phyloP scores from a whole-genome alignment of 2,888 invertebrate genomes.

The Drosophila fulvimacula region DNA sequence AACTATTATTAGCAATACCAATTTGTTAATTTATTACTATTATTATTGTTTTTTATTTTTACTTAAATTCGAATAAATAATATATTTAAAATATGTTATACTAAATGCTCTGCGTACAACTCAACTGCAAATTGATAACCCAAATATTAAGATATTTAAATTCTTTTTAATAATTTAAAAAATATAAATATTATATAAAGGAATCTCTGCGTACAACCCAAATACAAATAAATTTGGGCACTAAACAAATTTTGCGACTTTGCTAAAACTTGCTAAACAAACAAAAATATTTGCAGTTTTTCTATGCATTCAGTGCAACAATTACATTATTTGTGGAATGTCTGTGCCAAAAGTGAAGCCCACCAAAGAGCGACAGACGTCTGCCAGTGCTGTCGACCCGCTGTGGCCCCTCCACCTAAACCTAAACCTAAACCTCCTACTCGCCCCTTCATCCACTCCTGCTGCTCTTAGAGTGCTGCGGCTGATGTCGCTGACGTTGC shows the following conservation, averaged over 20 bases:
- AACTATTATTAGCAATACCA: too few species aligned
- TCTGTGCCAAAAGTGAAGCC: slow-evolving; percentile 28
- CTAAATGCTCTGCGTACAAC: too few species aligned
- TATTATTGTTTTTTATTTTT: too few species aligned
- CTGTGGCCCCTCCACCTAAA: not conserved
- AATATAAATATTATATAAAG: too few species aligned
- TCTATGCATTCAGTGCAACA: not conserved
- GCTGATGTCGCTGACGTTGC: slow-evolving; percentile 34
- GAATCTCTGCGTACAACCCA: not conserved
- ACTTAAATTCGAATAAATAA: too few species aligned
- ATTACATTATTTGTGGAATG: slow-evolving; percentile 34
- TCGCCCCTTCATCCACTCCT: not conserved
- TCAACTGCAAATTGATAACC: too few species aligned
- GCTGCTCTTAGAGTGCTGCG: slow-evolving; percentile 21
- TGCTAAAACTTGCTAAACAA: not conserved
- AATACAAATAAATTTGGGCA: too few species aligned
- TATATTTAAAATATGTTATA: too few species aligned
- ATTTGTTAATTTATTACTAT: too few species aligned
- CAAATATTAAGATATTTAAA: too few species aligned
- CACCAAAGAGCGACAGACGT: slow-evolving; percentile 14
- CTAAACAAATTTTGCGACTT: not conserved
- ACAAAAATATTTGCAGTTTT: not conserved
- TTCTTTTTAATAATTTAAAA: too few species aligned
- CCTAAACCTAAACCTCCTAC: not conserved
- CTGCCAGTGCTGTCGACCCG: slow-evolving; percentile 1